Conservation (phyloP, 2,888 invertebrate species). For the Eilema caniola region DNA sequence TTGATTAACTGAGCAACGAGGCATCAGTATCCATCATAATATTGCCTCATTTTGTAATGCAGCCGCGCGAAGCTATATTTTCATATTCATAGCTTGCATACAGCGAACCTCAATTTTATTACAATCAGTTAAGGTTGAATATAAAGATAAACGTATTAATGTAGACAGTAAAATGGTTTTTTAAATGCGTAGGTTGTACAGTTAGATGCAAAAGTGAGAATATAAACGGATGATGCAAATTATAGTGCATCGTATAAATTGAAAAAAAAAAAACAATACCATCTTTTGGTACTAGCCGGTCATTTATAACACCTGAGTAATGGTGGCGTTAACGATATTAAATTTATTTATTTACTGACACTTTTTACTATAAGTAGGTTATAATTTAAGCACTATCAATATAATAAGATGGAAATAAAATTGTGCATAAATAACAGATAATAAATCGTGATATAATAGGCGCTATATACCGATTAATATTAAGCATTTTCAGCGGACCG, state of each 20-base stretch:
- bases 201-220: constrained; percentile 65
- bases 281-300: constrained; percentile 29
- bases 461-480: too few relatives aligned
- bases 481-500: too few relatives aligned
- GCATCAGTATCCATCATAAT: constrained; percentile 86
- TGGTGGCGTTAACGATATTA: constrained; percentile 4
- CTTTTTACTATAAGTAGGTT: background rate
- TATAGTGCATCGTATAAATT: constrained; percentile 30
- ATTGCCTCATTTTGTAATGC: constrained; percentile 84
- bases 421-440: background rate
- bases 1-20: constrained; percentile 80
- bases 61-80: constrained; percentile 74
- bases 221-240: constrained; percentile 58
- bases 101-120: constrained; percentile 50
- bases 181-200: constrained; percentile 63
- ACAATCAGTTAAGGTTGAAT: constrained; percentile 51
- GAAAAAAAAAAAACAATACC: constrained; percentile 19
- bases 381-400: background rate
- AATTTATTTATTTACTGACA: background rate
- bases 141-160: constrained; percentile 45
- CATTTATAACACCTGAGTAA: constrained; percentile 28
- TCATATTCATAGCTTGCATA: constrained; percentile 66
- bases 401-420: background rate
- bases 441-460: background rate
- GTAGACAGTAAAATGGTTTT: constrained; percentile 51